Percentiles rank a stretch among this genome's conserved stretches.
Evolutionary conservation across 2,113 vertebrate genomes (phyloP).

Genomic region (Glareola pratincola): DNA sequence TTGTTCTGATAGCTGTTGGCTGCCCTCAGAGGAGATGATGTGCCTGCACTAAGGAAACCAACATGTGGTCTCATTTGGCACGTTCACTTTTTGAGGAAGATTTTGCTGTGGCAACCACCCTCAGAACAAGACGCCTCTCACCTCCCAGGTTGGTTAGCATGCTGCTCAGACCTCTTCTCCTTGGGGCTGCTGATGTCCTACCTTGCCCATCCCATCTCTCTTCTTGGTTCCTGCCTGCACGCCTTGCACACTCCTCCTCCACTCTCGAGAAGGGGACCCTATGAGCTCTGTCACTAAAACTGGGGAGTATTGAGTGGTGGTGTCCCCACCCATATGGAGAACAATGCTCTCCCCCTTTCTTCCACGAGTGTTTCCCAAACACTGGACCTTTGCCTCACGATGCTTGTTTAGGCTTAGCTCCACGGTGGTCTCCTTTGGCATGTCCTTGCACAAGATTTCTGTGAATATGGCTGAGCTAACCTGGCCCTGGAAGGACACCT

Average conservation of each 20-base stretch:
- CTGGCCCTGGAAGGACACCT: neutral
- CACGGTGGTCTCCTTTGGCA: neutral
- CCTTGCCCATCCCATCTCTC: neutral
- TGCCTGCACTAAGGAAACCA: neutral
- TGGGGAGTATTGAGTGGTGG: neutral
- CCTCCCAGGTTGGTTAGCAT: neutral
- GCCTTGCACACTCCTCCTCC: neutral
- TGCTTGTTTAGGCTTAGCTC: neutral
- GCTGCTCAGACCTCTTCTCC: neutral
- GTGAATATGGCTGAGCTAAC: neutral
- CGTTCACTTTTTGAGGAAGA: neutral
- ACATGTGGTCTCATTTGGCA: neutral
- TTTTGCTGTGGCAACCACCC: neutral
- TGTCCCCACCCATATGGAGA: neutral
- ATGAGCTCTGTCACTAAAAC: neutral
- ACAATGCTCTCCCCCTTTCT: neutral
- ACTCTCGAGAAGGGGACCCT: neutral
- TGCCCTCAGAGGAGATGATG: neutral
- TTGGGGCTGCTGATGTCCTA: neutral
- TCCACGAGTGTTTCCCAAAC: neutral
- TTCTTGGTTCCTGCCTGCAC: neutral
- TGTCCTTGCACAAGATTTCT: neutral
- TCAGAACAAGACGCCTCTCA: neutral
- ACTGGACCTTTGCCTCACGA: neutral
- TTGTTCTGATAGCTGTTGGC: neutral